phyloP scores from a whole-genome alignment of 2,888 invertebrate genomes.

The Eilema sororculum region DNA sequence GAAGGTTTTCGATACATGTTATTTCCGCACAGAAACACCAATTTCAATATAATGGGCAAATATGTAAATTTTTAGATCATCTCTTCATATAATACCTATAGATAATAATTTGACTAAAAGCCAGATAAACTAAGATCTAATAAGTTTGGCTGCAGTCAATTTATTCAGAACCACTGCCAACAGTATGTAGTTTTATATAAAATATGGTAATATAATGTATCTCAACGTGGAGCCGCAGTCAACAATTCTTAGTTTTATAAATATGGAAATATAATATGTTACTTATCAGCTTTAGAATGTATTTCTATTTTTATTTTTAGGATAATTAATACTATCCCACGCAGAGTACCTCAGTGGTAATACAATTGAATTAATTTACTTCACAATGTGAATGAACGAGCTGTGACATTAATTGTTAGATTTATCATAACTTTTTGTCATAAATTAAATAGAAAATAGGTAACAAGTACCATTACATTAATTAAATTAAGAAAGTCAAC shows the following conservation, averaged over 20 bases:
- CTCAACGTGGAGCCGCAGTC: background rate
- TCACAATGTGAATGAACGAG: background rate
- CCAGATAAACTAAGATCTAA: background rate
- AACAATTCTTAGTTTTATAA: background rate
- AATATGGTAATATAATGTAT: background rate
- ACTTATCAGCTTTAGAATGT: background rate
- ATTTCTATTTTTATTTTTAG: background rate
- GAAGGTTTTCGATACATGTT: no score
- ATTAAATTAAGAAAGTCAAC: background rate
- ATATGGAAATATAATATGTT: background rate
- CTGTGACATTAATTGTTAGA: background rate
- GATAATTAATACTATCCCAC: background rate
- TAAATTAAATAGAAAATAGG: background rate
- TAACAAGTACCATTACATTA: background rate
- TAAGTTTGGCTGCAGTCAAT: background rate
- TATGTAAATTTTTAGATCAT: background rate
- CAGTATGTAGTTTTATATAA: background rate
- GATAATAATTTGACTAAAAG: conserved; percentile 1
- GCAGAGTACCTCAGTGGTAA: background rate
- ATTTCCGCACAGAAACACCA: no score
- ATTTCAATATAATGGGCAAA: background rate
- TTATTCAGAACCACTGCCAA: background rate
- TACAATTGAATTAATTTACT: conserved; percentile 1
- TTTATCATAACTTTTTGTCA: background rate
- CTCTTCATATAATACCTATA: no score